Conservation (phyloP, 2,113 vertebrate species). For the Elgaria multicarinata region DNA sequence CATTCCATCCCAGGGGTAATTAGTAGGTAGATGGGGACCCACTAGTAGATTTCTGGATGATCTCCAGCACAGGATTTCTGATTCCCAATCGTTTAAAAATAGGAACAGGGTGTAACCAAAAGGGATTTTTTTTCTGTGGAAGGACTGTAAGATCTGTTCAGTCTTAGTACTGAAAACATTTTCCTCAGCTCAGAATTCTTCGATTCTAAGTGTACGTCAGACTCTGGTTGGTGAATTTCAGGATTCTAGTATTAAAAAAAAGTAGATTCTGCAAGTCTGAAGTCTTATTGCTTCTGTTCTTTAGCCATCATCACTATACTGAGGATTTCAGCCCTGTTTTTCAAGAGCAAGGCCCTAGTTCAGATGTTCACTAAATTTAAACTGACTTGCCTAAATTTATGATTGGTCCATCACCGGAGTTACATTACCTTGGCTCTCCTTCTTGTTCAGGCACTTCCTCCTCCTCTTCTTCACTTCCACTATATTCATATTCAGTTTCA, state of each 20-base stretch:
- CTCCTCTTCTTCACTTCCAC: conserved; percentile 98
- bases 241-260: not conserved
- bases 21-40: not conserved
- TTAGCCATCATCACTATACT: not conserved
- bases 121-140: not conserved
- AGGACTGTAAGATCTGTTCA: not conserved
- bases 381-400: not conserved
- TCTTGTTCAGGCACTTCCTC: conserved; percentile 97
- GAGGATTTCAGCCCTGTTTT: not conserved
- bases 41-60: no score
- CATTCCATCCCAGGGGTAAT: not conserved
- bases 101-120: not conserved
- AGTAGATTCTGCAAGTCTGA: not conserved
- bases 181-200: not conserved
- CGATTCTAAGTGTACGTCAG: not conserved
- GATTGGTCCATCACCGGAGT: not conserved
- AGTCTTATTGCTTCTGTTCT: not conserved
- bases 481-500: conserved; percentile 98
- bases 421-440: conserved; percentile 93
- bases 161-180: not conserved
- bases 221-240: not conserved
- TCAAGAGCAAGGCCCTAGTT: not conserved
- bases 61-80: not conserved
- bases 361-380: not conserved
- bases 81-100: not conserved